phyloP scores from a whole-genome alignment of 2,888 invertebrate genomes.

The Pollenia angustigena region DNA sequence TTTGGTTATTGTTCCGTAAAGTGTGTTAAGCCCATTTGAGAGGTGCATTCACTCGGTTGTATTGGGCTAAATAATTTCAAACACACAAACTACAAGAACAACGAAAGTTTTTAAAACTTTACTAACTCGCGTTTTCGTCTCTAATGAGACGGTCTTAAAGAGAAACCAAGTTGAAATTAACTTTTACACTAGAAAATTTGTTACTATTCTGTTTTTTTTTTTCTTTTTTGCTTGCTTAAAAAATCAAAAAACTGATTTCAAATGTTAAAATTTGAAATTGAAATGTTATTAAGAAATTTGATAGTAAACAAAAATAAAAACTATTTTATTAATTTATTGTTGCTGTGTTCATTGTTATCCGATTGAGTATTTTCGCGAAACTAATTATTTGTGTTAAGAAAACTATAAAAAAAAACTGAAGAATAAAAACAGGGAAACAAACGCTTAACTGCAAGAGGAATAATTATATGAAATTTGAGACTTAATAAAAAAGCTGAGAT shows the following conservation, averaged over 20 bases:
- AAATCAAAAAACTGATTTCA: not conserved
- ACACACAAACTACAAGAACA: constrained; percentile 29
- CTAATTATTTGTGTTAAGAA: constrained; percentile 24
- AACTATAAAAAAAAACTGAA: not conserved
- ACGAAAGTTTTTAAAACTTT: not conserved
- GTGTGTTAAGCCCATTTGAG: constrained; percentile 52
- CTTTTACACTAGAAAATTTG: not conserved
- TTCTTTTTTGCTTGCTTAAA: not conserved
- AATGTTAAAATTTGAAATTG: constrained; percentile 30
- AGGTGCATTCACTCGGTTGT: constrained; percentile 42
- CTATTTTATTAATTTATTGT: constrained; percentile 1
- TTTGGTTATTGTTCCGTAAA: constrained; percentile 47
- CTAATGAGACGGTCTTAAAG: constrained; percentile 32
- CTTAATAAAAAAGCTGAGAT: constrained; percentile 14
- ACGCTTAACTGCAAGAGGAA: constrained; percentile 15
- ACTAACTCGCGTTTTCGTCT: constrained; percentile 41
- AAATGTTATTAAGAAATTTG: constrained; percentile 35
- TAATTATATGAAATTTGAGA: constrained; percentile 43
- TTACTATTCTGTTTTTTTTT: not conserved
- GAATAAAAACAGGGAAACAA: constrained; percentile 3
- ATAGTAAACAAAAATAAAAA: constrained; percentile 38
- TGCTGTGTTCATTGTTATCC: constrained; percentile 4
- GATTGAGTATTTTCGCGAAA: constrained; percentile 47
- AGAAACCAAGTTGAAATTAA: constrained; percentile 28
- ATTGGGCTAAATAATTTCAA: constrained; percentile 25